These are phyloP conservation scores for Chrysogorgia sp. DNA, from an alignment of 92 coral and sea anemone species.

Conservation along the genomic window DNA sequence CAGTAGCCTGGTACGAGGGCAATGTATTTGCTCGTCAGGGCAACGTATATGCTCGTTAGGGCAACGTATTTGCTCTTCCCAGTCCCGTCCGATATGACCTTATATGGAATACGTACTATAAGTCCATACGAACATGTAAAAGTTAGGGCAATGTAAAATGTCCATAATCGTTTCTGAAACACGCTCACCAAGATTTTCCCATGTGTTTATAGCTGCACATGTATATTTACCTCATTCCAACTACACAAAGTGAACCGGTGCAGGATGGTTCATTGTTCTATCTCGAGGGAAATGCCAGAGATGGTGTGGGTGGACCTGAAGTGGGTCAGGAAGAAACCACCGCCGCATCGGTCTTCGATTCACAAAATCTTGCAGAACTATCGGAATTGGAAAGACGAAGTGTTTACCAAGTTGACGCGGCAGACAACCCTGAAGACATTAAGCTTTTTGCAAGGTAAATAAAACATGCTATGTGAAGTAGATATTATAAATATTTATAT, in stretches of 20 bases:
- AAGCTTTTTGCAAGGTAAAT: constrained; percentile 81
- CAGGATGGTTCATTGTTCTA: constrained; percentile 13
- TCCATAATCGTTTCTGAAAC: too few species aligned
- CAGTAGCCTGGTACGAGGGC: too few species aligned
- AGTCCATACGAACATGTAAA: too few species aligned
- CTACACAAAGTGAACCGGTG: constrained; percentile 34
- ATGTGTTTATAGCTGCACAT: constrained; percentile 73
- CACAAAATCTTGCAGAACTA: constrained; percentile 58
- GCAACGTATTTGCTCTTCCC: too few species aligned
- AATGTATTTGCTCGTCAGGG: too few species aligned
- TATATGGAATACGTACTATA: too few species aligned
- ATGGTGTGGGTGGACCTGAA: constrained; percentile 73
- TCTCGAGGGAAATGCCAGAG: constrained; percentile 38
- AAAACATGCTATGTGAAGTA: too few species aligned
- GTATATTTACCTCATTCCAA: constrained; percentile 80
- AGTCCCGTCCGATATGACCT: too few species aligned
- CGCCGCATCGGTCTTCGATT: constrained; percentile 49
- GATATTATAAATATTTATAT: constrained; percentile 7
- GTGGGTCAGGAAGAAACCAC: constrained; percentile 46
- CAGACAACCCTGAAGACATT: constrained; percentile 77
- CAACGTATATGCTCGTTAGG: too few species aligned
- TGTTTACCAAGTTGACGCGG: constrained; percentile 69
- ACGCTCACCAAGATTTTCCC: too few species aligned
- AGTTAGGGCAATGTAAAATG: too few species aligned
- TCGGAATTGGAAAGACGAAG: constrained; percentile 72